Conservation (phyloP, 1,140 invertebrate genomes). For the Anoplophora glabripennis region DNA sequence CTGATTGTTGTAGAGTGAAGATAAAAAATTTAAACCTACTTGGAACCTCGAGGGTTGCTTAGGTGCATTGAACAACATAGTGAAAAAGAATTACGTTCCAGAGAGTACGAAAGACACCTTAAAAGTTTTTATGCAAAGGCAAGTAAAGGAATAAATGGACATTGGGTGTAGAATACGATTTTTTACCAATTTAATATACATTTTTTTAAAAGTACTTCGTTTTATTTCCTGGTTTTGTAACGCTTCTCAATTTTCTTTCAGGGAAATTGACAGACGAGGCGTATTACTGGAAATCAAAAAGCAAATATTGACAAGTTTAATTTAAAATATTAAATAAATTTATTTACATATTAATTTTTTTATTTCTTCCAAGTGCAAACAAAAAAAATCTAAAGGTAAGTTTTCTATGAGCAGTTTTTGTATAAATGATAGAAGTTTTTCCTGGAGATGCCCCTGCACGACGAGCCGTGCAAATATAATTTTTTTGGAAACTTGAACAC, state of each 20-base stretch:
- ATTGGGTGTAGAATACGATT: neutral
- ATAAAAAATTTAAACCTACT: constrained; percentile 54
- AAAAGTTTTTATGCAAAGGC: constrained; percentile 56
- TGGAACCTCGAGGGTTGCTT: constrained; percentile 62
- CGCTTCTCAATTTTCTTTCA: constrained; percentile 14
- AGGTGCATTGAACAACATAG: constrained; percentile 55
- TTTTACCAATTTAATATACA: neutral
- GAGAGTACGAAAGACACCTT: constrained; percentile 55
- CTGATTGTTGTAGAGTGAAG: constrained; percentile 53
- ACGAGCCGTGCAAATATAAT: neutral
- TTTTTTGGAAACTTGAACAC: too few relatives aligned
- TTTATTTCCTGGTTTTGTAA: constrained; percentile 5
- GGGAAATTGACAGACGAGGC: constrained; percentile 20
- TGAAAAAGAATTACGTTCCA: constrained; percentile 54
- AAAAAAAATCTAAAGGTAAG: neutral
- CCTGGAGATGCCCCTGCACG: neutral
- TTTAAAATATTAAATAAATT: neutral
- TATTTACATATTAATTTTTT: neutral
- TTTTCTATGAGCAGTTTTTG: neutral
- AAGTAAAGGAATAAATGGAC: constrained; percentile 34
- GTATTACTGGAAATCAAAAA: constrained; percentile 18
- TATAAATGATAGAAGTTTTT: neutral
- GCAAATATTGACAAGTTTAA: constrained; percentile 17
- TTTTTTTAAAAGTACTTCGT: neutral
- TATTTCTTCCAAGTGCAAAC: neutral